A percentile compares a stretch with the other conserved stretches of the same genome.
These are phyloP conservation scores for Phaethon lepturus DNA, from an alignment of 2,113 vertebrate genomes.

Conservation along the genomic window DNA sequence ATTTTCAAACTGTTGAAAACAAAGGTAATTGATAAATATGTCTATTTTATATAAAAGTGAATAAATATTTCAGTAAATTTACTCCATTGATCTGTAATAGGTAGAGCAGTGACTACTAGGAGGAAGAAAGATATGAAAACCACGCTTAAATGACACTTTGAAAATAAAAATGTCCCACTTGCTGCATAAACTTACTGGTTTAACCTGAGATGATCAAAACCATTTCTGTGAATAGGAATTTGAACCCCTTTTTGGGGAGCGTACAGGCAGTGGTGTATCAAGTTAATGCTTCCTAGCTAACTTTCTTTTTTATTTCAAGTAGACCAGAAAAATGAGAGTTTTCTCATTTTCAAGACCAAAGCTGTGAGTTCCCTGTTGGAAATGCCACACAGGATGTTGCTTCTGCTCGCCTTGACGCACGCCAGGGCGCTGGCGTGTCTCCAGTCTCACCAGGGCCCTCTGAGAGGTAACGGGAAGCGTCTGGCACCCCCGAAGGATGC, in stretches of 20 bases:
- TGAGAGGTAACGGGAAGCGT: not conserved
- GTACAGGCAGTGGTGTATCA: not conserved
- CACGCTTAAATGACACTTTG: not conserved
- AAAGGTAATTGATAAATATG: not conserved
- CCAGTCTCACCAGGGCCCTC: not conserved
- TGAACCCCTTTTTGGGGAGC: not conserved
- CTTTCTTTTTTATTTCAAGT: not conserved
- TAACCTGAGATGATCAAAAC: not conserved
- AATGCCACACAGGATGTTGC: not conserved
- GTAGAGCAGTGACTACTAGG: not conserved
- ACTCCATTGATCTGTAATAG: not conserved
- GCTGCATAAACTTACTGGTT: not conserved
- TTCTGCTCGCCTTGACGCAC: rapidly evolving
- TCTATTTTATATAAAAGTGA: not conserved
- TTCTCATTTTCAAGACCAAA: not conserved
- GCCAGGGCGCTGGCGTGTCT: not conserved
- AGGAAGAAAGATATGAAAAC: not conserved
- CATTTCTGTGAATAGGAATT: not conserved
- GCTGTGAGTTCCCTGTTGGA: not conserved
- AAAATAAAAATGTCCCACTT: not conserved
- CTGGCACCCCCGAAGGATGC: not conserved
- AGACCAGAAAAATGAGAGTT: not conserved
- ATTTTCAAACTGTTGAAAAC: not conserved
- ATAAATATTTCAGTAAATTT: not conserved
- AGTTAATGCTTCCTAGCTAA: not conserved